A percentile compares a stretch with the other conserved stretches of the same genome.
phyloP scores from a whole-genome alignment of 1,140 invertebrate genomes.

The Brachionus rotundiformis region DNA sequence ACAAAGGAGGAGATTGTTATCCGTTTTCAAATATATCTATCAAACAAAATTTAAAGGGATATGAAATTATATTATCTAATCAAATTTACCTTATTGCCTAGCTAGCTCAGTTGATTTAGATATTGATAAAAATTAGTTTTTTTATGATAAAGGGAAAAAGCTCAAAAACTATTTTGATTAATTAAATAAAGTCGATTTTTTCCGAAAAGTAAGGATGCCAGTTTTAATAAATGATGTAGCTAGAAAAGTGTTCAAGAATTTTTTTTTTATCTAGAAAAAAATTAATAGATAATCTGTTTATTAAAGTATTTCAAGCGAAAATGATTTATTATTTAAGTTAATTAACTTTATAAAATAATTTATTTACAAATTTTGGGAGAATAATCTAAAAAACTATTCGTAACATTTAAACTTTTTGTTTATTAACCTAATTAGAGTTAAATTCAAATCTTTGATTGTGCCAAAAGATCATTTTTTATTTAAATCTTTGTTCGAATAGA shows the following conservation, averaged over 20 bases:
- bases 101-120: background rate
- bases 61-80: background rate
- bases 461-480: background rate
- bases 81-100: background rate
- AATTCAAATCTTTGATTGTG: background rate
- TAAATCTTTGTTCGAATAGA: background rate
- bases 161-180: background rate
- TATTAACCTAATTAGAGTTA: background rate
- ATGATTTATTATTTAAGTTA: conserved; percentile 23
- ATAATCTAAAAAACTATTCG: background rate
- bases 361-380: conserved; percentile 2
- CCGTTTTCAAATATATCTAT: background rate
- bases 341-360: background rate
- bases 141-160: background rate
- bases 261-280: background rate
- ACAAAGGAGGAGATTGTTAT: background rate
- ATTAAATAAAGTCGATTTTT: background rate
- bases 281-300: conserved; percentile 13
- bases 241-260: background rate
- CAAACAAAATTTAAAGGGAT: background rate
- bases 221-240: background rate
- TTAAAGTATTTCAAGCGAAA: conserved; percentile 27
- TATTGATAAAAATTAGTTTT: background rate
- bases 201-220: too few species aligned
- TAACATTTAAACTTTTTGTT: conserved; percentile 13